Conservation (phyloP, 2,113 vertebrate species). For the Notiomystis cincta region DNA sequence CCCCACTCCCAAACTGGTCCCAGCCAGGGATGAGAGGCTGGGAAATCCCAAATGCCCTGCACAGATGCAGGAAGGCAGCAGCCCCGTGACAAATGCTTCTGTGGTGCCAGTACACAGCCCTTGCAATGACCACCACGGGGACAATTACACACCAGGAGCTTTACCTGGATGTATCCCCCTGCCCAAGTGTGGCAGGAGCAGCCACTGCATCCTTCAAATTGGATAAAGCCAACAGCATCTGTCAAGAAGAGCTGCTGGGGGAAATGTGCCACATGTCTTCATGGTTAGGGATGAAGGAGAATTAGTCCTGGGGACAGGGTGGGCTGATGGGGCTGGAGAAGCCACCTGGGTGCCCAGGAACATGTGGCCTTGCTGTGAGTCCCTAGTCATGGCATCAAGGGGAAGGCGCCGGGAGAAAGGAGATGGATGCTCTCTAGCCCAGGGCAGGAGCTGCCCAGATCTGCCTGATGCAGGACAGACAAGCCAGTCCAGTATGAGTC, state of each 20-base stretch:
- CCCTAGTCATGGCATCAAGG: accelerated
- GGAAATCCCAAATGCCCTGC: background rate
- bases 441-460: background rate
- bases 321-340: background rate
- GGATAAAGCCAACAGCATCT: background rate
- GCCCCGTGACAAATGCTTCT: background rate
- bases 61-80: background rate
- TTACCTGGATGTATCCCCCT: background rate
- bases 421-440: background rate
- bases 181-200: background rate
- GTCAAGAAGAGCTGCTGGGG: background rate
- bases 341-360: too few relatives aligned
- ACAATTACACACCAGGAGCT: background rate
- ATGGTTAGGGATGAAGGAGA: background rate
- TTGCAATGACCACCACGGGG: background rate
- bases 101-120: accelerated
- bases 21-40: background rate
- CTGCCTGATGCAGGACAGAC: background rate
- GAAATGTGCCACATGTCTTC: accelerated
- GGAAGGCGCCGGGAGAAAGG: background rate
- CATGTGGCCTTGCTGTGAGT: background rate
- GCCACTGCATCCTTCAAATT: background rate
- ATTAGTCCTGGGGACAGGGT: background rate
- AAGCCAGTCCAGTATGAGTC: background rate
- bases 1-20: background rate